Evolutionary conservation across 2,888 invertebrate genomes (phyloP).

Genomic region (Machimus rusticus): DNA sequence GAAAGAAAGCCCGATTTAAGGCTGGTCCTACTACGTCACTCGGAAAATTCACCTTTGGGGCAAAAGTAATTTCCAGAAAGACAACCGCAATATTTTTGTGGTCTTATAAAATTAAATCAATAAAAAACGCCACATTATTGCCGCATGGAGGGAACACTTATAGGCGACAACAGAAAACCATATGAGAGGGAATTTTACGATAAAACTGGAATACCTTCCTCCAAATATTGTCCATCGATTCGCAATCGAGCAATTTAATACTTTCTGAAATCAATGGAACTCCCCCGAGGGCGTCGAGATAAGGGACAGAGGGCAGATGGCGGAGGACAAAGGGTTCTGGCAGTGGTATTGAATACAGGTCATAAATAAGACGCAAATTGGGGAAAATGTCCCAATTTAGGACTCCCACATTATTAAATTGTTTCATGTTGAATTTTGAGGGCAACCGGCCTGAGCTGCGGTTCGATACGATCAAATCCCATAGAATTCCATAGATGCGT

Average conservation of each 20-base stretch:
- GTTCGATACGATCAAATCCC: not conserved
- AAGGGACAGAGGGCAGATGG: not conserved
- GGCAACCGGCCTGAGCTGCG: not conserved
- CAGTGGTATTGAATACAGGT: not conserved
- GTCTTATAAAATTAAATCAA: not conserved
- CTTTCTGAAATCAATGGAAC: not conserved
- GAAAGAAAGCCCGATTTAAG: not conserved
- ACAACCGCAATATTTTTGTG: not conserved
- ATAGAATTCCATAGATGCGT: not conserved
- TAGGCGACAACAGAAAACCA: not conserved
- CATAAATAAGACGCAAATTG: not conserved
- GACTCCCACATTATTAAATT: slow-evolving; percentile 19
- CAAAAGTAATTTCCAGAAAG: not conserved
- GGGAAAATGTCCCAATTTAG: slow-evolving; percentile 9
- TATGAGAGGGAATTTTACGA: not conserved
- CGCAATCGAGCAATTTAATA: not conserved
- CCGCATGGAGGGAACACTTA: not conserved
- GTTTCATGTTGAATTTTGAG: not conserved
- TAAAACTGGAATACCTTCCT: not conserved
- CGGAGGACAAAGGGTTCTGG: not conserved
- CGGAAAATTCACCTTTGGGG: not conserved
- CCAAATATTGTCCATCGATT: not conserved
- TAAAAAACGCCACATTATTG: not conserved
- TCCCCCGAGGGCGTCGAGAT: not conserved
- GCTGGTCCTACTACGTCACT: not conserved